Evolutionary conservation across 2,888 invertebrate species (phyloP), one percentile per base, ranked within the genome.

Genomic region (Watsonalla cultraria): DNA sequence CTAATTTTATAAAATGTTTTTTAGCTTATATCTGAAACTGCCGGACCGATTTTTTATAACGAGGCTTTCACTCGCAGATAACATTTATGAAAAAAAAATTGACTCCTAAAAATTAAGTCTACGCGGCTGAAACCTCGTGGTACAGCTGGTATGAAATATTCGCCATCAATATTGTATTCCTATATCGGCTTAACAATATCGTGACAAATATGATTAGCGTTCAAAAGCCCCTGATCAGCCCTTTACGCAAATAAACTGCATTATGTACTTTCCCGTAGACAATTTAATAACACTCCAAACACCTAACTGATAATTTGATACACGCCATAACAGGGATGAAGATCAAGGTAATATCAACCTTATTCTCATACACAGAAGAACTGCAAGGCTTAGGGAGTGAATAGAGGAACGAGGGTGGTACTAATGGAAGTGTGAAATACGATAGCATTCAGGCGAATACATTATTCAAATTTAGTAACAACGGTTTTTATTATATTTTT

Each of bases 381-480:
- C 47, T 42, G 13, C 45, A 13, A 7, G 24, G 51, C 45, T 52
- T 13, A 39, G 42, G 50, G 49, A 54, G 49, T 52, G 66, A 59
- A 68, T 63, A 66, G 64, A 58, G 50, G 67, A 65, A 67, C 67
- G 72, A 75, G 76, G 72, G 73, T 49, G 49, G 64, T 70, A 70
- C 81, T 84, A 85, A 85, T 85, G 84, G 84, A 83, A 80, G 76
- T 77, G 73, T 80, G 84, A 81, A 83, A 84, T 82, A 82, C 78
- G 82, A 84, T 84, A 82, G 70, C 82, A 72, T 78, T 76, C 64
- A 68, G 71, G 70, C 74, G 78, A 77, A 82, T 78, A 82, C 78
- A 83, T 84, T 84, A 84, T 85, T 83, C 78, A 83, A 84, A 84
- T 84, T 83, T 74, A 70, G 76, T 74, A 72, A 75, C 76, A 74